Evolutionary conservation across 2,113 vertebrate genomes (phyloP), one percentile per base, ranked within the genome.

Genomic region (Notothenia rossii): DNA sequence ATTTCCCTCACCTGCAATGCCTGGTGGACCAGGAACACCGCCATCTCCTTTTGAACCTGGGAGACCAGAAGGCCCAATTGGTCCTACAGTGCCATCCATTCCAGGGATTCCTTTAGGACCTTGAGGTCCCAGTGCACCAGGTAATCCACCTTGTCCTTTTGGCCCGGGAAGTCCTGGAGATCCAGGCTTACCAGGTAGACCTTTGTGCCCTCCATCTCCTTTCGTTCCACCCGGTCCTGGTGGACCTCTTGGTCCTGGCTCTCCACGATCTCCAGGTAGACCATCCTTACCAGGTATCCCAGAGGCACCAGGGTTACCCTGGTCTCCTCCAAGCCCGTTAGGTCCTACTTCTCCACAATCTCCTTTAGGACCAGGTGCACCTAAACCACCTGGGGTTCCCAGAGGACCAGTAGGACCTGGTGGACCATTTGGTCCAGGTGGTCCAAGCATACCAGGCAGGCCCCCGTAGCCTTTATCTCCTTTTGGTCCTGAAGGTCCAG

Each of bases 21-120:
- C 98, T 0, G 96, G 95, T 65, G 90, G 92, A 17, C 98, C 98
- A 2, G 96, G 95, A 58, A 86, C 55, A 8, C 98, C 98, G 0
- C 73, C 94, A 61, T 98, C 97, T 8, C 98, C 98, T 88, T 99
- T 99, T 0, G 93, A 90, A 3, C 98, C 98, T 0, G 94, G 93
- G 81, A 94, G 88, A 67, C 98, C 98, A 0, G 97, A 95, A 33
- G 96, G 93, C 1, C 98, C 98, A 3, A 97, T 95, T 74, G 96
- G 96, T 8, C 98, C 98, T 0, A 95, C 95, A 66, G 95, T 93
- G 11, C 98, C 98, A 8, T 93, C 83, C 12, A 97, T 96, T 51
- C 98, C 98, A 0, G 98, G 97, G 83, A 99, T 99, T 74, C 98
- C 98, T 1, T 94, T 94, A 22, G 96, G 96, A 1, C 98, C 98